Evolutionary conservation across 2,113 vertebrate genomes (phyloP).

Genomic region (Jacana jacana): DNA sequence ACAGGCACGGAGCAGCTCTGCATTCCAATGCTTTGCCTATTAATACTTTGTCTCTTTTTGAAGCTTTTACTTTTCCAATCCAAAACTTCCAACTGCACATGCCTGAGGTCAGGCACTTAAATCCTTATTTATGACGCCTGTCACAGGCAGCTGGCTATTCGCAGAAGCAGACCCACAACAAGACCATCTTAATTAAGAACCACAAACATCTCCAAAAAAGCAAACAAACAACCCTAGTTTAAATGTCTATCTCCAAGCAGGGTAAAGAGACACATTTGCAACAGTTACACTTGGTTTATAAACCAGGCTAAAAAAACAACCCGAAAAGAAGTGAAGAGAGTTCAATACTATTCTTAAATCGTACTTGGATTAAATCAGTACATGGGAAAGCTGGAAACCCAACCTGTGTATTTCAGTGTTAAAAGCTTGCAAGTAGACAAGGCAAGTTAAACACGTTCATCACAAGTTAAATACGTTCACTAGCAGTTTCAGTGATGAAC

Average conservation of each 20-base stretch:
- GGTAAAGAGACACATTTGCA: not conserved
- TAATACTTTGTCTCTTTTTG: slow-evolving; percentile 7
- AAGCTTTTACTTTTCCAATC: slow-evolving; percentile 27
- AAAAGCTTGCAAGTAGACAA: not conserved
- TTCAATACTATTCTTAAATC: not conserved
- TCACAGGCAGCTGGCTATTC: not conserved
- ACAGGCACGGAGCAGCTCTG: not conserved
- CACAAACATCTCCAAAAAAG: not conserved
- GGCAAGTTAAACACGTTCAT: not conserved
- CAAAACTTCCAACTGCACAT: not conserved
- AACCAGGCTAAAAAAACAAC: not conserved
- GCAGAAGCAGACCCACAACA: not conserved
- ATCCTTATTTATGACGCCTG: not conserved
- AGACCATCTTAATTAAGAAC: not conserved
- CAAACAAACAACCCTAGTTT: not conserved
- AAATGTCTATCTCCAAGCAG: not conserved
- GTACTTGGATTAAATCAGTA: not conserved
- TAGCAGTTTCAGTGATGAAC: not conserved
- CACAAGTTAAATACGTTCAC: not conserved
- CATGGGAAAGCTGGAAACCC: not conserved
- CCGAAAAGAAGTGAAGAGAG: not conserved
- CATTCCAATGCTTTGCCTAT: not conserved
- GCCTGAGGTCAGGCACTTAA: not conserved
- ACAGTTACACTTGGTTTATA: not conserved
- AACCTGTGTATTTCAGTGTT: not conserved